Evolutionary conservation across 1,140 invertebrate genomes (phyloP).

Genomic region (Psilanteris sp.): DNA sequence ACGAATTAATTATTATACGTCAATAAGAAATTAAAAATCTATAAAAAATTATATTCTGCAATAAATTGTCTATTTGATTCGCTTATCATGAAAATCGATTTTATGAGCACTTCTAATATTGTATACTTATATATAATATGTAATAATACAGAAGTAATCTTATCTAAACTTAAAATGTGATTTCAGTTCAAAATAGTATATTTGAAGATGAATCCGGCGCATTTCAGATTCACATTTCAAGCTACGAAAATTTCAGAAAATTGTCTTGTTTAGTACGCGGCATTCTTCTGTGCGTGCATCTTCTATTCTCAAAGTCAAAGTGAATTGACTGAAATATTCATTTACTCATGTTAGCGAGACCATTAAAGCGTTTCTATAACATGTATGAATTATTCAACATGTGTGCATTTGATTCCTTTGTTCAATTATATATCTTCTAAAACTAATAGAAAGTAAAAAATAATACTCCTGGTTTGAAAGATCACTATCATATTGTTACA

Average conservation of each 20-base stretch:
- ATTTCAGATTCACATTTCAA: too few species aligned
- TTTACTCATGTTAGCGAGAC: constrained; percentile 19
- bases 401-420: constrained; percentile 21
- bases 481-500: constrained; percentile 3
- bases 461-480: background rate
- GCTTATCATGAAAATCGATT: too few species aligned
- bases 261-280: constrained; percentile 13
- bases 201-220: too few species aligned
- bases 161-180: too few species aligned
- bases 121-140: too few species aligned
- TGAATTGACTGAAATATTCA: constrained; percentile 22
- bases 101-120: too few species aligned
- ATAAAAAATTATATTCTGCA: too few species aligned
- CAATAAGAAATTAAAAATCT: too few species aligned
- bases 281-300: constrained; percentile 25
- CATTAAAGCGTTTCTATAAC: constrained; percentile 22
- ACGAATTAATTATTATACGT: too few species aligned
- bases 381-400: constrained; percentile 33
- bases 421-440: constrained; percentile 19
- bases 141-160: too few species aligned
- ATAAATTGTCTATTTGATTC: too few species aligned
- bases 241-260: constrained; percentile 11
- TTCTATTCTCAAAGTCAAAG: constrained; percentile 21
- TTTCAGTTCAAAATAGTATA: too few species aligned
- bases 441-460: constrained; percentile 38